Evolutionary conservation across 64 coral and sea anemone genomes (phyloP).

Genomic region (Montipora sp.): DNA sequence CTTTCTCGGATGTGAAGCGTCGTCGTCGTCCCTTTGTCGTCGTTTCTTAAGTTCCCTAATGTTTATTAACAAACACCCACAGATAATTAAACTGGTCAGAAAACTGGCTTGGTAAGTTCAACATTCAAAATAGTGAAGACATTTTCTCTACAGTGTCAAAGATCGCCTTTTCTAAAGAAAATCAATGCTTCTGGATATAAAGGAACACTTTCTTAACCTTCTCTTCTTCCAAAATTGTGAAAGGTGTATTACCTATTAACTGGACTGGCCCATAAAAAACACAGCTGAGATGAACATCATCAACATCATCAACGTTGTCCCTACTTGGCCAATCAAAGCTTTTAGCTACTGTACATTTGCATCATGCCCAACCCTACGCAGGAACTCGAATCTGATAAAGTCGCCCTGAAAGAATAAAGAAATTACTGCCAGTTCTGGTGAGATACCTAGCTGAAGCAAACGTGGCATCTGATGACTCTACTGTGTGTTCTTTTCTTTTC

Average conservation of each 20-base stretch:
- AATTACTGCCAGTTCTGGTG: too few relatives aligned
- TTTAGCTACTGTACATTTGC: not conserved
- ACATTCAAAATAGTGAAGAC: not conserved
- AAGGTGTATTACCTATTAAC: slow-evolving; percentile 57
- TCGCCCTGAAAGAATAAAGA: not conserved
- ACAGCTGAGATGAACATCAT: not conserved
- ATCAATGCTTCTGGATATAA: not conserved
- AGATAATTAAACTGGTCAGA: slow-evolving; percentile 3
- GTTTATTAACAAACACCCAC: not conserved
- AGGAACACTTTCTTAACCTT: slow-evolving; percentile 7
- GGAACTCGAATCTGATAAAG: slow-evolving; percentile 62
- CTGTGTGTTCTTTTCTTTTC: too few relatives aligned
- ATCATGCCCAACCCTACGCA: slow-evolving; percentile 19
- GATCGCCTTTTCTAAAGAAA: not conserved
- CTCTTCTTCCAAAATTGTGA: slow-evolving; percentile 17
- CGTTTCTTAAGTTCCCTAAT: too few relatives aligned
- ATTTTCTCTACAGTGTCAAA: not conserved
- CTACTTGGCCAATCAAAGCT: too few relatives aligned
- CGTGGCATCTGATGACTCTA: too few relatives aligned
- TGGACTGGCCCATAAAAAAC: not conserved
- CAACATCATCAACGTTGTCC: too few relatives aligned
- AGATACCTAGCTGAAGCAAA: too few relatives aligned
- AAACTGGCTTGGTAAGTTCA: not conserved
- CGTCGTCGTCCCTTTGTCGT: too few relatives aligned
- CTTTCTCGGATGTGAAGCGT: too few relatives aligned